Evolutionary conservation across 2,113 vertebrate species (phyloP).

Genomic region (Sinocyclocheilus rhinocerous): DNA sequence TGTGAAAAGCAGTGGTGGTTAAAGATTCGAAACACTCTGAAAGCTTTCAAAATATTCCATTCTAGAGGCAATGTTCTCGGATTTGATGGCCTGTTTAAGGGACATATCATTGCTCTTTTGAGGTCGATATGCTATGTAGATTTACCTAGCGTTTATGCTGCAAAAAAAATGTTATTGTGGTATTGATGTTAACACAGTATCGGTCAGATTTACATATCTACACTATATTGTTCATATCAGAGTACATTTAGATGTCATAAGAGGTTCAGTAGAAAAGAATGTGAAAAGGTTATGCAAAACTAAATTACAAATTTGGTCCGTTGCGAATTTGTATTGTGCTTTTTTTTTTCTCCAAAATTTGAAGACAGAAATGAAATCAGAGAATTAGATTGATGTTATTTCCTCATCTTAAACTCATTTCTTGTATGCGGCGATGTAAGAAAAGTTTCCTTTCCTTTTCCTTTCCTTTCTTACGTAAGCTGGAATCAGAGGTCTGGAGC

Average conservation of each 20-base stretch:
- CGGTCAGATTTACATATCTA: not conserved
- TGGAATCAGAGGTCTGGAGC: constrained; percentile 40
- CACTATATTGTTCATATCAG: too few relatives aligned
- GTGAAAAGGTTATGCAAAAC: not conserved
- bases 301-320: not conserved
- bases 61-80: not conserved
- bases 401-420: not conserved
- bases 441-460: not conserved
- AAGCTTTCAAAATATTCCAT: not conserved
- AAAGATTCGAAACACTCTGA: not conserved
- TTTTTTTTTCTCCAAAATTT: not conserved
- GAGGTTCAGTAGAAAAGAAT: too few relatives aligned
- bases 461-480: constrained; percentile 20
- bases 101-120: not conserved
- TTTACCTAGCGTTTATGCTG: not conserved
- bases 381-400: not conserved
- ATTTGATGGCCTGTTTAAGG: constrained; percentile 5
- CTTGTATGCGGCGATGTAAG: not conserved
- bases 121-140: not conserved
- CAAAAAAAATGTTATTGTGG: not conserved
- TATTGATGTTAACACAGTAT: not conserved
- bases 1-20: constrained; percentile 19
- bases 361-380: not conserved
- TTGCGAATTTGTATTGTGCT: not conserved
- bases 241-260: too few relatives aligned